Conservation (phyloP, 2,113 vertebrate species). For the Ophiodon elongatus region DNA sequence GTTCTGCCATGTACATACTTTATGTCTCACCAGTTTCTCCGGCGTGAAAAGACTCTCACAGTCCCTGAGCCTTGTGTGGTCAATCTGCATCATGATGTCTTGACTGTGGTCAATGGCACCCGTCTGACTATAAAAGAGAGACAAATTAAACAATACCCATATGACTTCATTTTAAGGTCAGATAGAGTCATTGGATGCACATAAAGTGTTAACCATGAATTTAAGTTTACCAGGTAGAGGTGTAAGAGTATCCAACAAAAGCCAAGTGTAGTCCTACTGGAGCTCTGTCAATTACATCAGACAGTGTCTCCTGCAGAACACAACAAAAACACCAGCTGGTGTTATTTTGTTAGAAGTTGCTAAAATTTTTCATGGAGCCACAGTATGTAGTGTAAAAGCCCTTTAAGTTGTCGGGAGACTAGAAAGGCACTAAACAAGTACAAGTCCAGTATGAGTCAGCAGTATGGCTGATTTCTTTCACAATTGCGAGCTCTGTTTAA, state of each 20-base stretch:
- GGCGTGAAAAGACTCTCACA: slow-evolving; percentile 35
- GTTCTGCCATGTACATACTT: not conserved
- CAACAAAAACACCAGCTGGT: not conserved
- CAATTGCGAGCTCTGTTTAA: not conserved
- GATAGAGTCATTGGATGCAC: not conserved
- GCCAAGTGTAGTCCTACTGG: slow-evolving; percentile 87
- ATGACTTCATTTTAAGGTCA: not conserved
- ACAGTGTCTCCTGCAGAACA: slow-evolving; percentile 82
- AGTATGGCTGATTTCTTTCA: no score
- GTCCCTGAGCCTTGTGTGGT: slow-evolving; percentile 57
- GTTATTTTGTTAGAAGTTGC: not conserved
- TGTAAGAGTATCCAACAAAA: slow-evolving; percentile 91
- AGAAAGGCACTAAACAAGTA: no score
- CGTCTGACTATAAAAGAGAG: slow-evolving; percentile 68
- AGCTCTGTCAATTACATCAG: slow-evolving; percentile 82
- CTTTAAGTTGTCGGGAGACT: no score
- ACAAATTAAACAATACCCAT: not conserved
- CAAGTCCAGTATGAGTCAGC: no score
- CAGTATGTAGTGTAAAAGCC: not conserved
- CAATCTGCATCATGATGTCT: slow-evolving; percentile 83
- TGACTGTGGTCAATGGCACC: slow-evolving; percentile 78
- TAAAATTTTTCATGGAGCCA: not conserved
- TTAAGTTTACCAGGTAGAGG: slow-evolving; percentile 82
- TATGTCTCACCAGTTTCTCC: slow-evolving; percentile 62
- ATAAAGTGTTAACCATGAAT: not conserved